Conservation (phyloP, 2,797 vertebrate genomes). For the Agapornis canus region DNA sequence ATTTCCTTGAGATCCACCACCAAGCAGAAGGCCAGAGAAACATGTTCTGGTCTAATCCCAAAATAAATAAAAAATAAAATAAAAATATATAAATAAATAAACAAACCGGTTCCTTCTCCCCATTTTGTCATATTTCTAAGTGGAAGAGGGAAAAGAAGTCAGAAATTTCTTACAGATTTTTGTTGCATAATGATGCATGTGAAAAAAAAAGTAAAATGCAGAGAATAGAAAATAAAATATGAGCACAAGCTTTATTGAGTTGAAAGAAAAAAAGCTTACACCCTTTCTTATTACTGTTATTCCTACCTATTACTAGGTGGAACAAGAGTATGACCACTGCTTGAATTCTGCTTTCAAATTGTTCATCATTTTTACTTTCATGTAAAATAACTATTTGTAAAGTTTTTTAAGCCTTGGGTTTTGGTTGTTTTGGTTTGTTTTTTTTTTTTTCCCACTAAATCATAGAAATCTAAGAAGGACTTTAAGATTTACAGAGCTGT, state of each 20-base stretch:
- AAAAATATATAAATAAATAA: neutral
- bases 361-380: neutral
- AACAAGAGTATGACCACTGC: neutral
- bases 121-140: neutral
- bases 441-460: neutral
- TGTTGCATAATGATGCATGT: neutral
- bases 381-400: neutral
- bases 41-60: neutral
- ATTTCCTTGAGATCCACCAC: neutral
- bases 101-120: neutral
- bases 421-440: neutral
- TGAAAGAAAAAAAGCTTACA: neutral
- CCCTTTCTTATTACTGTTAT: neutral
- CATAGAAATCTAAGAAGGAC: neutral
- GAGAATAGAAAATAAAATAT: neutral
- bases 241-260: neutral
- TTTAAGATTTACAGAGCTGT: neutral
- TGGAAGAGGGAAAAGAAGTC: neutral
- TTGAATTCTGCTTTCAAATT: constrained; percentile 12
- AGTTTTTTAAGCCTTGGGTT: neutral
- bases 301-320: neutral
- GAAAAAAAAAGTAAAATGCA: neutral
- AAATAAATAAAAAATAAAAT: neutral
- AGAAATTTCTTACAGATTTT: neutral
- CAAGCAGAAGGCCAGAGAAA: neutral